Percentiles rank a stretch among this genome's conserved stretches.
Conservation (phyloP, 2,797 vertebrate genomes). For the Gobionotothen gibberifrons region DNA sequence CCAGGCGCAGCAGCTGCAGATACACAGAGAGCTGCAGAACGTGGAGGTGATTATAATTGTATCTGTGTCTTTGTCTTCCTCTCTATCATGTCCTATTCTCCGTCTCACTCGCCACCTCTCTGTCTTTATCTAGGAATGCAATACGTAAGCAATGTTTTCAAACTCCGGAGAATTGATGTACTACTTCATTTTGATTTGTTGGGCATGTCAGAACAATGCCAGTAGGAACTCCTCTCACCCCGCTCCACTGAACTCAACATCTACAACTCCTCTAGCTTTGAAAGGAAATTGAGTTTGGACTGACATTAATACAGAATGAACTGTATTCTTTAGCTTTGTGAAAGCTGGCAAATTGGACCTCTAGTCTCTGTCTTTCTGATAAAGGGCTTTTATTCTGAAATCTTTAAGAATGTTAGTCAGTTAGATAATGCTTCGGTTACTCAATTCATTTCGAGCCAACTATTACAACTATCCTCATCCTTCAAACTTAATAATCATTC, state of each 20-base stretch:
- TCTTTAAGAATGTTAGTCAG: neutral
- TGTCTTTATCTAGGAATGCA: constrained; percentile 3
- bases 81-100: neutral
- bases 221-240: neutral
- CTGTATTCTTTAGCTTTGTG: neutral
- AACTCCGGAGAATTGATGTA: neutral
- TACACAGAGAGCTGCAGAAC: constrained; percentile 90
- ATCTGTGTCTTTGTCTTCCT: neutral
- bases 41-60: constrained; percentile 85
- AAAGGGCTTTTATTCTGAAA: neutral
- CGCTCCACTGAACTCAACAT: neutral
- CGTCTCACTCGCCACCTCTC: neutral
- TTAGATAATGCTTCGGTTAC: neutral
- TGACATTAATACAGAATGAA: neutral
- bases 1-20: constrained; percentile 79
- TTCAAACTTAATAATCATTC: neutral
- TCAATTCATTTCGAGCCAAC: neutral
- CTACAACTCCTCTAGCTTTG: neutral
- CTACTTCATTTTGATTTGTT: constrained; percentile 10
- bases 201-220: constrained; percentile 17
- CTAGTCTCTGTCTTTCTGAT: neutral
- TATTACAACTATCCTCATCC: neutral
- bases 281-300: constrained; percentile 9
- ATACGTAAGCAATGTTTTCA: neutral
- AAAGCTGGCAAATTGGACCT: neutral